Conservation (phyloP, 2,888 invertebrate genomes). For the Drosophila acutilabella region DNA sequence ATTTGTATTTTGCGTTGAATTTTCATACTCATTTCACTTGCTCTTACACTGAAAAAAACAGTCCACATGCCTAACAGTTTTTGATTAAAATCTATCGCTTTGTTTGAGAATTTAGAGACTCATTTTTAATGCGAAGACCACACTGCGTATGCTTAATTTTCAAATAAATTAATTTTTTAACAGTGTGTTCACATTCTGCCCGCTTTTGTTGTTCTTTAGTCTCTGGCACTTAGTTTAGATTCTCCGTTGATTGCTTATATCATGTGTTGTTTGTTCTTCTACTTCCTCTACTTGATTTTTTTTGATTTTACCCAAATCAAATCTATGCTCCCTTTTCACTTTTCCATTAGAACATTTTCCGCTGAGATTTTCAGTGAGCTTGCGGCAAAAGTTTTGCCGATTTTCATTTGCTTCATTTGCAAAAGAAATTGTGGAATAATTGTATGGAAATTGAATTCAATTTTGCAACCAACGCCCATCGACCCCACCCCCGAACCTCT, state of each 20-base stretch:
- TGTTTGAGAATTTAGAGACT: too few species aligned
- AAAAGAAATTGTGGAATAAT: conserved; percentile 65
- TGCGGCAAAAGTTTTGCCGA: conserved; percentile 34
- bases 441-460: conserved; percentile 75
- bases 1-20: conserved; percentile 44
- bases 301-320: conserved; percentile 42
- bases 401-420: conserved; percentile 59
- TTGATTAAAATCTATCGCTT: too few species aligned
- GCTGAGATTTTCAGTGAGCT: conserved; percentile 7
- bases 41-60: background rate
- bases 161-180: too few species aligned
- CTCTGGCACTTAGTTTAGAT: conserved; percentile 41
- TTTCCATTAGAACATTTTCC: background rate
- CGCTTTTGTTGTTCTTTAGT: conserved; percentile 24
- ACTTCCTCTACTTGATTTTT: background rate
- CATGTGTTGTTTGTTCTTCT: conserved; percentile 35
- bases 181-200: too few species aligned
- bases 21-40: conserved; percentile 9
- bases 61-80: too few species aligned
- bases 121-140: too few species aligned
- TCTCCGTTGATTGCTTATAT: conserved; percentile 63
- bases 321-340: conserved; percentile 11
- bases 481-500: background rate
- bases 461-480: conserved; percentile 32
- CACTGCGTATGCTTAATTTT: too few species aligned